Conservation (phyloP, 2,888 invertebrate genomes). For the Camponotus fellah region DNA sequence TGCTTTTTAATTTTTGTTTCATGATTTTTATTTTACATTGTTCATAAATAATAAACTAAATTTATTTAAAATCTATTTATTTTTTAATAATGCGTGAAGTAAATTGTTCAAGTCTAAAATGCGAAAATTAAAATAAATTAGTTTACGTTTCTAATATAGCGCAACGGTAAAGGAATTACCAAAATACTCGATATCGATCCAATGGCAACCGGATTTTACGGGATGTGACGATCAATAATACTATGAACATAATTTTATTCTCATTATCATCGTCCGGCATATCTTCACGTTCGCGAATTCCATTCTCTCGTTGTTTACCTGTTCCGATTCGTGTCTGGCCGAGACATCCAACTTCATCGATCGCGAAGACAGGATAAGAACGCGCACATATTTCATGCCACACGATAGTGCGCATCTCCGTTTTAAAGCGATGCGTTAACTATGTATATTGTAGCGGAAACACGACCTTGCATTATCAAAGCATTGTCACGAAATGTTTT, state of each 20-base stretch:
- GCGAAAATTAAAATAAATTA: neutral
- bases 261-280: slow-evolving; percentile 37
- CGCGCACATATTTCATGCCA: slow-evolving; percentile 42
- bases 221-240: slow-evolving; percentile 76
- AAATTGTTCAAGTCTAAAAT: neutral
- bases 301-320: slow-evolving; percentile 53
- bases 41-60: neutral
- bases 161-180: slow-evolving; percentile 35
- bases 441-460: slow-evolving; percentile 13
- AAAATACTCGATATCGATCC: slow-evolving; percentile 70
- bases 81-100: neutral
- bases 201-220: slow-evolving; percentile 67
- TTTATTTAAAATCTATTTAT: neutral
- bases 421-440: slow-evolving; percentile 37
- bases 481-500: slow-evolving; percentile 58
- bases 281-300: slow-evolving; percentile 49
- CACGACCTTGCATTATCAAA: slow-evolving; percentile 55
- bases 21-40: neutral
- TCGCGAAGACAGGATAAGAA: slow-evolving; percentile 38
- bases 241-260: slow-evolving; percentile 56
- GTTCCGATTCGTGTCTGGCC: slow-evolving; percentile 51
- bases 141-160: neutral
- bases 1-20: neutral
- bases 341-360: slow-evolving; percentile 61
- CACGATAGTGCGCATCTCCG: slow-evolving; percentile 34